Base-by-base conservation (phyloP, 2,113 vertebrate genomes). In the Marcusenius ussheri region DNA sequence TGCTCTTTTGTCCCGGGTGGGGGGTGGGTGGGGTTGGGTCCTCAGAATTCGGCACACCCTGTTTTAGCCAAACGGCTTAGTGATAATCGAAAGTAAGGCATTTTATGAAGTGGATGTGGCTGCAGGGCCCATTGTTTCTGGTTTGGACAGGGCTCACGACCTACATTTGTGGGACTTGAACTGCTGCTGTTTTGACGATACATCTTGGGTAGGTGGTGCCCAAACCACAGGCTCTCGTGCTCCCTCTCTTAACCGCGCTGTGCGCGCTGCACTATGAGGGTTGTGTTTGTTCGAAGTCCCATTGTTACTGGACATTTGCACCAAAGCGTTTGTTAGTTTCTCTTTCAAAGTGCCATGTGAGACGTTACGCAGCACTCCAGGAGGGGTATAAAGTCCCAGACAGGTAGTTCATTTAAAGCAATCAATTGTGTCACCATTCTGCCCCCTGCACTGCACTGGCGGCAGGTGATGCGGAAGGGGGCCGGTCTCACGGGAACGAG, bases 191-290 rank as follows among this genome's bases (percentile, higher is more conserved):
- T 89, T 93, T 92, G 0, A 80, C 27, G 2, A 80, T 42, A 39
- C 74, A 42, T 80, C 35, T 19, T 15, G 35, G 31, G 35, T 39
- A 19, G 15, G 62, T 70, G 62, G 27, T 70, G 9, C 62, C 27
- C n/a, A 11, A 10, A 13, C 10, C 62, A 1, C 62, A 70, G 27
- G 62, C 62, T 70, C n/a, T 70, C 10, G 62, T 31, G 90, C 88
- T 89, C 88, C 83, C 58, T 91, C 66, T 47, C 66, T 94, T 92
- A 91, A 94, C 92, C 92, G 96, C 96, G 96, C 95, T 96, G 95
- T 95, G 95, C 95, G 95, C 94, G 95, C 90, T 96, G 95, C 95
- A 96, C 95, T 96, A 94, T 95, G 91, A 95, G 94, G 94, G 94
- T 92, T 95, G 92, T 70, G 50, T 83, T 51, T 62, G 90, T 90